A percentile compares a stretch with the other conserved stretches of the same genome.
These are phyloP conservation scores for Nycticryphes semicollaris DNA, from an alignment of 2,113 vertebrate species.

Conservation along the genomic window DNA sequence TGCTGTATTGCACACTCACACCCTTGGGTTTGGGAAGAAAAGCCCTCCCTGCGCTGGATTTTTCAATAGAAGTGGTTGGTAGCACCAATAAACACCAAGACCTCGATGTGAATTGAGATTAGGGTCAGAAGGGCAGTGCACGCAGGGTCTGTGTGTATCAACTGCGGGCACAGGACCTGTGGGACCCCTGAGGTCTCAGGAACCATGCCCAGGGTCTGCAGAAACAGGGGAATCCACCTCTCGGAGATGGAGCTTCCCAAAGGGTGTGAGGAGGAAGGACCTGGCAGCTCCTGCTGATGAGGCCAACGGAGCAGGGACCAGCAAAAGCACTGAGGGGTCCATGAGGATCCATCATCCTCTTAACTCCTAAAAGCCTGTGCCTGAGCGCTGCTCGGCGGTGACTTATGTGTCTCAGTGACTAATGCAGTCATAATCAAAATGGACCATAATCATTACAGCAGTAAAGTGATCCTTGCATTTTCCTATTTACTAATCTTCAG, in stretches of 20 bases:
- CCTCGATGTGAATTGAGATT: rapidly evolving
- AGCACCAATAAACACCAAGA: rapidly evolving
- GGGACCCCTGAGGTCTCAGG: neutral
- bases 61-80: rapidly evolving
- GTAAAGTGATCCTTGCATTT: slow-evolving; percentile 29
- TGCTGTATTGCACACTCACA: rapidly evolving
- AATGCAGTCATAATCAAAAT: slow-evolving; percentile 23
- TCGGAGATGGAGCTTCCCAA: neutral
- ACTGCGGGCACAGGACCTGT: rapidly evolving
- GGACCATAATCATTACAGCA: neutral
- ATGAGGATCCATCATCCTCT: neutral
- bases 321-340: rapidly evolving
- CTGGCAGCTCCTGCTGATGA: neutral
- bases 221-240: rapidly evolving
- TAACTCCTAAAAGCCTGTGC: neutral
- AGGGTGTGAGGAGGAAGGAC: neutral
- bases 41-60: rapidly evolving
- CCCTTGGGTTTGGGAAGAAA: neutral
- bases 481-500: slow-evolving; percentile 65
- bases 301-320: neutral
- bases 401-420: neutral
- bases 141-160: rapidly evolving
- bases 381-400: neutral
- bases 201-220: rapidly evolving
- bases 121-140: neutral